Conservation (phyloP, 2,113 vertebrate species). For the Taurulus bubalis region DNA sequence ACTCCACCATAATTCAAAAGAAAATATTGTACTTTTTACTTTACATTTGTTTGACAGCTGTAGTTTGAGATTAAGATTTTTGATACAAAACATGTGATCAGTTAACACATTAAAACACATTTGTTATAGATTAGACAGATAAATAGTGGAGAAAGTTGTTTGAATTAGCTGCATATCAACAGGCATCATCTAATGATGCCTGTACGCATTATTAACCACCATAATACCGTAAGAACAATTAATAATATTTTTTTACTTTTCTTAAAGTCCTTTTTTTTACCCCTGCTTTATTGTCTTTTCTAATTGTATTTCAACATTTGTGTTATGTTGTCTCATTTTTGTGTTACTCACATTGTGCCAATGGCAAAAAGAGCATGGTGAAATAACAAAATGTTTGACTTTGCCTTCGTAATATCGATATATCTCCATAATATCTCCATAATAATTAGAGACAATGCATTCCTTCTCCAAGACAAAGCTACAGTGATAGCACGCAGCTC, state of each 20-base stretch:
- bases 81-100: not conserved
- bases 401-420: not conserved
- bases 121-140: not conserved
- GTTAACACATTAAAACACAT: not conserved
- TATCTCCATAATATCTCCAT: not conserved
- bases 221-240: too few relatives aligned
- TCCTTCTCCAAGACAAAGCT: not conserved
- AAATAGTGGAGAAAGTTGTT: not conserved
- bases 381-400: not conserved
- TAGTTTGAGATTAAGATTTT: not conserved
- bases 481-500: not conserved
- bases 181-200: not conserved
- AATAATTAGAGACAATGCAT: not conserved
- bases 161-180: not conserved
- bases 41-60: not conserved
- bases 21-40: not conserved
- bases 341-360: not conserved
- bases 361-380: not conserved
- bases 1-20: not conserved
- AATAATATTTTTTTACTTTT: not conserved
- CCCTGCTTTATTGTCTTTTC: not conserved
- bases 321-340: not conserved
- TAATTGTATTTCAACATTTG: not conserved
- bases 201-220: too few relatives aligned
- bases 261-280: not conserved